Evolutionary conservation across 2,113 vertebrate genomes (phyloP).

Genomic region (Bambusicola thoracicus): DNA sequence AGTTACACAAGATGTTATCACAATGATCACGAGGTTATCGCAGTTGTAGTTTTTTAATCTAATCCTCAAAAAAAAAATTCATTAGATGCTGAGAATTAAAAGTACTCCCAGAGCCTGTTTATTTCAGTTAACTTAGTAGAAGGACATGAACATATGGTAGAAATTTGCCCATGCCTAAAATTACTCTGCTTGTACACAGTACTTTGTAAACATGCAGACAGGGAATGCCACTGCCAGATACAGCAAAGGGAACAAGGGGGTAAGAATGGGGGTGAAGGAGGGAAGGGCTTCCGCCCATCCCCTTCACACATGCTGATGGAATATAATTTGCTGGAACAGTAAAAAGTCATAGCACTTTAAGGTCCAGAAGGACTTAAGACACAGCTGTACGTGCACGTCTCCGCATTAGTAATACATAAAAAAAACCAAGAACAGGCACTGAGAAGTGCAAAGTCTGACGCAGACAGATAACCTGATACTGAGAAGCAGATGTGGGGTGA

Average conservation of each 20-base stretch:
- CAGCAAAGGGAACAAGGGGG: neutral
- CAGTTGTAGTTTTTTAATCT: neutral
- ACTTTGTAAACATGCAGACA: neutral
- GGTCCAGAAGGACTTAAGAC: neutral
- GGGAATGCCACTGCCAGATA: conserved; percentile 39
- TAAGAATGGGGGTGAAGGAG: neutral
- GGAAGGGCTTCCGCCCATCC: neutral
- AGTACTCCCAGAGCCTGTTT: neutral
- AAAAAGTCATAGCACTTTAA: conserved; percentile 9
- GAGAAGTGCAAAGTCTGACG: conserved; percentile 37
- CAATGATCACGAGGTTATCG: neutral
- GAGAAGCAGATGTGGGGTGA: conserved; percentile 20
- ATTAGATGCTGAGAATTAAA: neutral
- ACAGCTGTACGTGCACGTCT: neutral
- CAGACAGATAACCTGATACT: conserved; percentile 11
- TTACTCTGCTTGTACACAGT: neutral
- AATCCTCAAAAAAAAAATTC: neutral
- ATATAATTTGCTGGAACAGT: neutral
- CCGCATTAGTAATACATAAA: neutral
- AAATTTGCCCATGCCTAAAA: conserved; percentile 54
- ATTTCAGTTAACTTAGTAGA: conserved; percentile 18
- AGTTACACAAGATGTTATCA: neutral
- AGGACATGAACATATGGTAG: conserved; percentile 37
- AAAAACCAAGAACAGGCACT: neutral
- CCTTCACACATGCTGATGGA: neutral